A percentile compares a stretch with the other conserved stretches of the same genome.
Evolutionary conservation across 2,113 vertebrate genomes (phyloP).

Genomic region (Cavia porcellus): DNA sequence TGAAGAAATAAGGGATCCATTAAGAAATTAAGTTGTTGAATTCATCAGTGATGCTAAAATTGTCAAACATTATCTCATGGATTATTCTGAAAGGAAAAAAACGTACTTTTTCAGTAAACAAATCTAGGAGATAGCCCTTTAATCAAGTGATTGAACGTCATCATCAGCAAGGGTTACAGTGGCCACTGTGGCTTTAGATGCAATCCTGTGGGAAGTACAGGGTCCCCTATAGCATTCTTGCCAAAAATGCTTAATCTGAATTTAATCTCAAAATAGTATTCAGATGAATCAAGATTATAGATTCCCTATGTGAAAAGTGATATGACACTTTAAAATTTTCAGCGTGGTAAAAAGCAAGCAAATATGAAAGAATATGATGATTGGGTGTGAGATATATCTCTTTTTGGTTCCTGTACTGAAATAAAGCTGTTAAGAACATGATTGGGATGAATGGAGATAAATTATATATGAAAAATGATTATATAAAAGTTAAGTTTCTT

Average conservation of each 20-base stretch:
- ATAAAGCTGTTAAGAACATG: neutral
- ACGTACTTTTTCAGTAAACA: neutral
- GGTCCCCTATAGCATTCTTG: neutral
- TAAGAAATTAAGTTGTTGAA: neutral
- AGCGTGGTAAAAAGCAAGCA: neutral
- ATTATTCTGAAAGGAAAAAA: neutral
- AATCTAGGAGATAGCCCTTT: neutral
- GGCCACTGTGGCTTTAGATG: neutral
- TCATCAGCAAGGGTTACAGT: neutral
- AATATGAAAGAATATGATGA: neutral
- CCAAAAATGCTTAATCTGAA: neutral
- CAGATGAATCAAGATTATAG: neutral
- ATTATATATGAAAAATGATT: neutral
- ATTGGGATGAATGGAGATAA: neutral
- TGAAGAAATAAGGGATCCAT: neutral
- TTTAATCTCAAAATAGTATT: neutral
- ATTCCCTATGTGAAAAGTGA: neutral
- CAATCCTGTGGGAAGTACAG: neutral
- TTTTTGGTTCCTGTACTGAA: neutral
- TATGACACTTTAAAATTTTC: neutral
- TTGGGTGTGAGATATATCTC: neutral
- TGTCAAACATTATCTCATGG: neutral
- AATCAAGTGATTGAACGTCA: neutral
- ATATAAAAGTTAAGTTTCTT: constrained; percentile 47
- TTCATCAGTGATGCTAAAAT: constrained; percentile 16